Evolutionary conservation across 2,888 invertebrate genomes (phyloP).

Genomic region (Dryocosmus kuriphilus): DNA sequence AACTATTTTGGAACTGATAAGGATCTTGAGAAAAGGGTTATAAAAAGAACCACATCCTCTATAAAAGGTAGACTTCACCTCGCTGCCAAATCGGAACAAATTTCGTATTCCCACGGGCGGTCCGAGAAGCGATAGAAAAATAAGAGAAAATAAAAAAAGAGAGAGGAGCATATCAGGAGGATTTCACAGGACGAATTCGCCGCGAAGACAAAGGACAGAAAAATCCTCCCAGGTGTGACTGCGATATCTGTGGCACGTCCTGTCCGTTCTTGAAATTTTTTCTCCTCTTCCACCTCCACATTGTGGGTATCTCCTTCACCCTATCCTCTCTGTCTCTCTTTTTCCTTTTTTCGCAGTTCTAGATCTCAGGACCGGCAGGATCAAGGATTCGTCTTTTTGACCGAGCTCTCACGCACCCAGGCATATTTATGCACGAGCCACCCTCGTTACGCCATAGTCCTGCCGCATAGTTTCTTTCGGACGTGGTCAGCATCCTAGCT

Average conservation of each 20-base stretch:
- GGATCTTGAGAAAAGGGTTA: slow-evolving; percentile 29
- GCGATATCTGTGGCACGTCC: slow-evolving; percentile 70
- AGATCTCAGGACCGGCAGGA: slow-evolving; percentile 41
- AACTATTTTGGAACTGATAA: slow-evolving; percentile 24
- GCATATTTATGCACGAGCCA: slow-evolving; percentile 70
- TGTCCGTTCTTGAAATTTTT: slow-evolving; percentile 54
- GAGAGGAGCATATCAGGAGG: slow-evolving; percentile 50
- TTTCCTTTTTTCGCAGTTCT: slow-evolving; percentile 20
- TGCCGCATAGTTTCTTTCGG: slow-evolving; percentile 72
- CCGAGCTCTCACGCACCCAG: slow-evolving; percentile 25
- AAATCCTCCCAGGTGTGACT: slow-evolving; percentile 68
- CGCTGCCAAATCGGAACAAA: slow-evolving; percentile 40
- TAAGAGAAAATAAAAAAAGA: slow-evolving; percentile 41
- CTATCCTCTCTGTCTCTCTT: background rate
- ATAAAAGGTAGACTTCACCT: slow-evolving; percentile 28
- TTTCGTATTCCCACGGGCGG: slow-evolving; percentile 40
- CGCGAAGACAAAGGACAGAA: slow-evolving; percentile 52
- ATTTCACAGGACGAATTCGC: slow-evolving; percentile 53
- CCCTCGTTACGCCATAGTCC: slow-evolving; percentile 75
- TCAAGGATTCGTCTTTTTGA: slow-evolving; percentile 65
- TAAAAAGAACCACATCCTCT: slow-evolving; percentile 25
- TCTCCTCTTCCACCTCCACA: slow-evolving; percentile 50
- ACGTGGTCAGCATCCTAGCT: slow-evolving; percentile 61
- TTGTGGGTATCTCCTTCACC: slow-evolving; percentile 32
- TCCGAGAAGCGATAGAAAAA: slow-evolving; percentile 35